Conservation (phyloP, 2,888 invertebrate species). For the Metacarcinus magister region DNA sequence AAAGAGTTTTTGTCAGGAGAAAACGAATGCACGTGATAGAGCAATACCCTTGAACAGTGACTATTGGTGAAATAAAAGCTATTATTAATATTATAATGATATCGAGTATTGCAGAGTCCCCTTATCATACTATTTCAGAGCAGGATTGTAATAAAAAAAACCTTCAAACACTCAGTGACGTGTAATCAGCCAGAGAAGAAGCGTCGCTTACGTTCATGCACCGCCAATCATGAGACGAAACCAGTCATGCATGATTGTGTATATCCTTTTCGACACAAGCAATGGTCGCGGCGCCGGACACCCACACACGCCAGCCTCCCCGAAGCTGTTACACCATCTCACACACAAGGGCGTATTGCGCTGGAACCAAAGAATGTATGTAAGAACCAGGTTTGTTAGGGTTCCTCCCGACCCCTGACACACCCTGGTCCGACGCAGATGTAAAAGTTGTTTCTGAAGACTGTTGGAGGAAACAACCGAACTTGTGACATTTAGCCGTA, state of each 20-base stretch:
- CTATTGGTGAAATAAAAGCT: background rate
- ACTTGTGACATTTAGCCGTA: constrained; percentile 21
- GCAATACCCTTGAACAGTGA: background rate
- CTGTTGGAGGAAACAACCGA: background rate
- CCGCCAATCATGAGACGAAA: background rate
- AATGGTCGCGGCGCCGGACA: background rate
- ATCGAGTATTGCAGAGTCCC: background rate
- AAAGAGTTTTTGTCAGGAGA: background rate
- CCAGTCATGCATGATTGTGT: background rate
- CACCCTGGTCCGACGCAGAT: background rate
- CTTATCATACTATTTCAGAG: background rate
- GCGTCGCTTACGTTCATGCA: background rate
- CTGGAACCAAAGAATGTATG: constrained; percentile 1
- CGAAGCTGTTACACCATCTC: background rate
- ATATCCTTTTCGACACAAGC: background rate
- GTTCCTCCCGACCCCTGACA: background rate
- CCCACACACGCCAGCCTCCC: background rate
- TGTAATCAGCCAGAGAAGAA: background rate
- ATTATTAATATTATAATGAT: background rate
- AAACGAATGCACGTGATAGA: background rate
- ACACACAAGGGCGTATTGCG: background rate
- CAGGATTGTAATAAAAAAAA: background rate
- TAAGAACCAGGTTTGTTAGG: background rate
- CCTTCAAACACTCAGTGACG: background rate
- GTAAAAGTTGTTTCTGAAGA: background rate